Base-by-base conservation (phyloP, 2,797 vertebrate genomes). In the Manis pentadactyla region DNA sequence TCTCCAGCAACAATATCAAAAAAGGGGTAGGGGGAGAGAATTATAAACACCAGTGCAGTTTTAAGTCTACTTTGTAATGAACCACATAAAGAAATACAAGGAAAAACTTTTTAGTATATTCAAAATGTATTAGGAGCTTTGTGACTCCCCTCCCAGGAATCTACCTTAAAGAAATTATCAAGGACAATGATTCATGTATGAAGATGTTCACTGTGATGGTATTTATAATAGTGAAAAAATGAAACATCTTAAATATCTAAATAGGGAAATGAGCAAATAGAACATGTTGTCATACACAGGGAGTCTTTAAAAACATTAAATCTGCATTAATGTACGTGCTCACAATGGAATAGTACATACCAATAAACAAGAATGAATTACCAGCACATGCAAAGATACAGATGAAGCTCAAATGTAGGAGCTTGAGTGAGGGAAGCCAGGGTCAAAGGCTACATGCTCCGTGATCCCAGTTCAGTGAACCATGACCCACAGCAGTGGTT, bases 1-100 rank as follows among this genome's bases (percentile, higher is more conserved):
- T 98, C 98, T 98, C 86, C 25, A 79, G 74, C 1, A 87, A 97
- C 42, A 84, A 49, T 4, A 64, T 79, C 5, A 84, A 79, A 42
- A 97, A 74, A 81, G 97, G 46, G 46, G 97, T 78, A 69, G 93
- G 34, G 86, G 74, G 34, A 71, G 91, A 19, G 39, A 46, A 25
- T 95, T 53, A 57, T 59, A 79, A 97, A 87, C 89, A 61, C 31
- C 9, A 2, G 8, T 4, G n/a, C n/a, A n/a, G 34, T 14, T 57
- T 63, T 27, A n/a, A 81, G 39, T 31, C 71, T 21, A 3, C 21
- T 37, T 39, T 31, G 61, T 55, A 39, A 63, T 4, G 42, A 64
- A 31, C 25, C 78, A 53, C 73, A 39, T 2, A 55, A 63, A 77
- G 29, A 82, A 55, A 82, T 19, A 46, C 42, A 86, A 19, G 31